Percentiles rank a stretch among this genome's conserved stretches.
Evolutionary conservation across 2,888 invertebrate genomes (phyloP).

Genomic region (Mythimna impura): DNA sequence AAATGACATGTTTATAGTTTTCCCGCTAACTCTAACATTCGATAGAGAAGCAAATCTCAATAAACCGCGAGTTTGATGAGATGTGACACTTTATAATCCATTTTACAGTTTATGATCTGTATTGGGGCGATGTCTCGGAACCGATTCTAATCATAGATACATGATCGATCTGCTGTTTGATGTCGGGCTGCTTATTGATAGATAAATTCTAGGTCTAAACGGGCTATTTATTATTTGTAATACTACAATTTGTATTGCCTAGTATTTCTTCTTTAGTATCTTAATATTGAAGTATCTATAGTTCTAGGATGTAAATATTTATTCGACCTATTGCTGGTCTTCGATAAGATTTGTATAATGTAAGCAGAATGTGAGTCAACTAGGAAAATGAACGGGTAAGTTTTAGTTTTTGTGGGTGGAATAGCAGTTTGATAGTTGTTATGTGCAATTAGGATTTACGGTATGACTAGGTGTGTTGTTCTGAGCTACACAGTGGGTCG

Average conservation of each 20-base stretch:
- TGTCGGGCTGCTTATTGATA: conserved; percentile 43
- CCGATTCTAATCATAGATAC: conserved; percentile 53
- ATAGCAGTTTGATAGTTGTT: conserved; percentile 47
- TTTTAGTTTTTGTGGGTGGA: conserved; percentile 55
- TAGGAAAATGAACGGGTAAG: conserved; percentile 47
- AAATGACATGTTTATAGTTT: conserved; percentile 61
- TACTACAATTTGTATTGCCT: conserved; percentile 35
- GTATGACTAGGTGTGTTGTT: conserved; percentile 44
- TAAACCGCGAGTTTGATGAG: conserved; percentile 76
- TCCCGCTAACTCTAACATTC: conserved; percentile 52
- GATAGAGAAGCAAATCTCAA: conserved; percentile 63
- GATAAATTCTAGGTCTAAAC: conserved; percentile 43
- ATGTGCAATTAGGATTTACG: conserved; percentile 49
- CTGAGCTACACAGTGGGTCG: conserved; percentile 16
- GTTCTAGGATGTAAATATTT: conserved; percentile 60
- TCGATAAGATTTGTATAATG: conserved; percentile 56
- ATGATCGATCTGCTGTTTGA: conserved; percentile 57
- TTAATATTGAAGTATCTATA: conserved; percentile 51
- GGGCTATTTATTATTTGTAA: conserved; percentile 42
- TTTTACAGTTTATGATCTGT: conserved; percentile 74
- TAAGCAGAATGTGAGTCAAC: conserved; percentile 54
- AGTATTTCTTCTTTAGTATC: conserved; percentile 40
- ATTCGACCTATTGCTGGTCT: conserved; percentile 42
- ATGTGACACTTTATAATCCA: conserved; percentile 73
- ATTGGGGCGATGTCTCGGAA: conserved; percentile 49